A percentile compares a stretch with the other conserved stretches of the same genome.
phyloP scores from a whole-genome alignment of 1,140 invertebrate species.

The Drosophila ohnishii region DNA sequence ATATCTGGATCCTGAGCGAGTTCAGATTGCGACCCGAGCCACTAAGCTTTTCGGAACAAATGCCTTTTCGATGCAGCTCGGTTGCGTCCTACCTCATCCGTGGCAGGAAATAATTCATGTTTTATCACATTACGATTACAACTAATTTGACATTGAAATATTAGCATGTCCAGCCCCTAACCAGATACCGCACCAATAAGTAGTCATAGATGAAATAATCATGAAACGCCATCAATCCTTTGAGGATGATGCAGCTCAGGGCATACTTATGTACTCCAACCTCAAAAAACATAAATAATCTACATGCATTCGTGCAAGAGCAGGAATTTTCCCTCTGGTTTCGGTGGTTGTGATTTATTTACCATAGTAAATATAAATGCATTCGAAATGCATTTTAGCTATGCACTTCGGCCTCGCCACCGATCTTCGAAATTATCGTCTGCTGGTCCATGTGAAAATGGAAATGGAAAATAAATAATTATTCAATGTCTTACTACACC shows the following conservation, averaged over 20 bases:
- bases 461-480: constrained; percentile 74
- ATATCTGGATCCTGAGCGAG: not conserved
- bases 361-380: constrained; percentile 73
- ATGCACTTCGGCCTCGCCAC: constrained; percentile 50
- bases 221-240: constrained; percentile 75
- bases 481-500: constrained; percentile 36
- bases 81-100: constrained; percentile 5
- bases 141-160: constrained; percentile 79
- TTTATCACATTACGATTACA: constrained; percentile 75
- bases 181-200: not conserved
- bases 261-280: constrained; percentile 14
- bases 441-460: constrained; percentile 59
- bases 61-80: constrained; percentile 26
- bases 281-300: constrained; percentile 71
- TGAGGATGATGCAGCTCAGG: constrained; percentile 24
- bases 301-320: constrained; percentile 12
- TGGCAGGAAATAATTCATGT: constrained; percentile 54
- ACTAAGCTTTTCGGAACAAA: constrained; percentile 4
- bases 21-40: not conserved
- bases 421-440: constrained; percentile 62
- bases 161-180: constrained; percentile 32
- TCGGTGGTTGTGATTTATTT: constrained; percentile 78
- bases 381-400: constrained; percentile 82
- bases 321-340: constrained; percentile 58
- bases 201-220: constrained; percentile 52